Percentiles rank a stretch among this genome's conserved stretches.
Conservation (phyloP, 2,113 vertebrate species). For the Lipophrys pholis region DNA sequence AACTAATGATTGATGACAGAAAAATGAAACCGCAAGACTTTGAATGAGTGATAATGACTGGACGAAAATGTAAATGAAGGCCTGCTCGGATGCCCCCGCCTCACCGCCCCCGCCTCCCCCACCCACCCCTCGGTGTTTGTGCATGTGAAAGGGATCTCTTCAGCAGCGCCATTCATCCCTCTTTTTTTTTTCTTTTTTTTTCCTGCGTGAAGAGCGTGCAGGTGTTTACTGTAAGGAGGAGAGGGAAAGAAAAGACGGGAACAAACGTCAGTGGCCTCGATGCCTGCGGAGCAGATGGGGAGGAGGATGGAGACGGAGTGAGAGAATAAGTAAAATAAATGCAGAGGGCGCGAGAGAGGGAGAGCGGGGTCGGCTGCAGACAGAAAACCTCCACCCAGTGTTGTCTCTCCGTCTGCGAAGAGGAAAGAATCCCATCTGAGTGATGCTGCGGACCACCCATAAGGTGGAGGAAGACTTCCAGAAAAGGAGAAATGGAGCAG, state of each 20-base stretch:
- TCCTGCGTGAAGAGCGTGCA: conserved; percentile 52
- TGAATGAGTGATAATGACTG: conserved; percentile 46
- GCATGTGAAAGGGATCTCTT: conserved; percentile 69
- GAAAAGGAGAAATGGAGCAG: conserved; percentile 28
- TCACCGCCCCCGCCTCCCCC: background rate
- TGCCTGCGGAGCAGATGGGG: conserved; percentile 69
- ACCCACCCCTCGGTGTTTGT: conserved; percentile 26
- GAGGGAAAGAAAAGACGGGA: conserved; percentile 55
- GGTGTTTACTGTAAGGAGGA: conserved; percentile 75
- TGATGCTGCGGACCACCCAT: conserved; percentile 55
- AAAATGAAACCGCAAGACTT: background rate
- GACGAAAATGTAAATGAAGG: conserved; percentile 55
- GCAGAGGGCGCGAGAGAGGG: background rate
- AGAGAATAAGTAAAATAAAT: conserved; percentile 35
- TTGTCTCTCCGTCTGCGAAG: conserved; percentile 12
- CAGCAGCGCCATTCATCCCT: conserved; percentile 66
- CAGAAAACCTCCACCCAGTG: conserved; percentile 13
- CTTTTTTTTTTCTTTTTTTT: conserved; percentile 41
- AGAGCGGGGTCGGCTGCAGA: conserved; percentile 5
- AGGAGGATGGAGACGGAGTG: conserved; percentile 14
- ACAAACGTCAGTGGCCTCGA: conserved; percentile 58
- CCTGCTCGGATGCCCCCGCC: background rate
- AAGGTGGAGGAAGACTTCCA: conserved; percentile 26
- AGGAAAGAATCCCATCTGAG: background rate
- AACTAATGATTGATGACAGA: conserved; percentile 32